Evolutionary conservation across 2,888 invertebrate species (phyloP), one percentile per base, ranked within the genome.

Genomic region (Orgyia antiqua): DNA sequence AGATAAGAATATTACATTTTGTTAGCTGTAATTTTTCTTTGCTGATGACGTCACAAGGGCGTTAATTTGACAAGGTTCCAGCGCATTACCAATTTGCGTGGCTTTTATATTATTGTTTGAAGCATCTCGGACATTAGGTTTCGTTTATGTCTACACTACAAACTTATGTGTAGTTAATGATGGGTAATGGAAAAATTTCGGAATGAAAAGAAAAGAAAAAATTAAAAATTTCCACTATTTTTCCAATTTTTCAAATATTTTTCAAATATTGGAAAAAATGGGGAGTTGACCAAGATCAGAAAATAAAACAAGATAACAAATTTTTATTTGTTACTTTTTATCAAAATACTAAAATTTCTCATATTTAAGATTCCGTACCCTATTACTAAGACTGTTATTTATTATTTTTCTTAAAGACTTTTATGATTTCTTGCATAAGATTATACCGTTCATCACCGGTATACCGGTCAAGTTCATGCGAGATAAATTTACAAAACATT

Each of bases 161-260:
- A 5, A 17, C 4, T 17, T 17, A 17, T 17, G 17, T 6, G n/a
- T 20, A 3, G 7, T 4, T 10, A 26, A 15, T 15, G 15, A 15
- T 15, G 15, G 15, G 15, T 15, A 15, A 25, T 25, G 25, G 12
- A 25, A 25, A 25, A 25, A 25, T 8, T 13, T 13, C 12, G 13
- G 25, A 25, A 25, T 13, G 25, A 25, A 25, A 20, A 20, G 20
- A 20, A 20, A 20, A 20, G 20, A 20, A 20, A 20, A 20, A 20
- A 15, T 20, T 20, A 20, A 20, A 20, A 20, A 20, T 20, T 20
- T 20, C 20, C 20, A 20, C 4, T 17, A 17, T 17, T 17, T 17
- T 17, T 17, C 17, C 17, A 17, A 17, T 17, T 17, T 17, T 17
- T 5, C 17, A 17, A 17, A 17, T 17, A 15, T 15, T 15, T 15